Evolutionary conservation across 2,888 invertebrate genomes (phyloP), one percentile per base, ranked within the genome.

Genomic region (Tetragonisca angustula): DNA sequence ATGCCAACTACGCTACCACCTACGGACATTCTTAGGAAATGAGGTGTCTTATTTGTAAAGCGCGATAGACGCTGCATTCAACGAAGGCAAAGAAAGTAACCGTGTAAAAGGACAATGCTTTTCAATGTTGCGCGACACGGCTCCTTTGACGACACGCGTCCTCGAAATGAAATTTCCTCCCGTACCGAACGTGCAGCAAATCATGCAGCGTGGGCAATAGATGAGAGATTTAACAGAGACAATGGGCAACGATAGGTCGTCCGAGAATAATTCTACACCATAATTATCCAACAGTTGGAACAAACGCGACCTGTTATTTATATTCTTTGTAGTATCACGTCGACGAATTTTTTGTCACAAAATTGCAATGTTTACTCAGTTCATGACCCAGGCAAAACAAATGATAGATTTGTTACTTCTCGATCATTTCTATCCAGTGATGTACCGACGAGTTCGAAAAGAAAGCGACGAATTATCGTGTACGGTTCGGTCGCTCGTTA

Each of bases 1-100:
- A 74, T 69, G 70, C 67, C 15, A 61, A 71, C 80, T n/a, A n/a
- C 62, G 36, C 68, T 50, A 59, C 68, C 72, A 81, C 83, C 76
- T 69, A 73, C 81, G 32, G 72, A 83, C 70, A 76, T 81, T 81
- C 76, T 50, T 70, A 24, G 9, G 13, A 69, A 81, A 81, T 70
- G 75, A 81, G 68, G n/a, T 72, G 64, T 81, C 54, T 73, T 52
- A 43, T 81, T 69, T 54, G 21, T 52, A 43, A 24, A 56, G 59
- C 1, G 50, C 32, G 24, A 62, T 17, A 59, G 36, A 43, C 43
- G 27, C 21, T 69, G 54, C 49, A 36, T 17, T 27, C 54, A 21
- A 36, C 11, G 15, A 27, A 32, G 32, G 32, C 27, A n/a, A 54
- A 64, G 11, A 13, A 49, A 54, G 56, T 50, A 43, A 32, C 49